phyloP scores from a whole-genome alignment of 92 coral and sea anemone species.

The Palythoa grandiflora region DNA sequence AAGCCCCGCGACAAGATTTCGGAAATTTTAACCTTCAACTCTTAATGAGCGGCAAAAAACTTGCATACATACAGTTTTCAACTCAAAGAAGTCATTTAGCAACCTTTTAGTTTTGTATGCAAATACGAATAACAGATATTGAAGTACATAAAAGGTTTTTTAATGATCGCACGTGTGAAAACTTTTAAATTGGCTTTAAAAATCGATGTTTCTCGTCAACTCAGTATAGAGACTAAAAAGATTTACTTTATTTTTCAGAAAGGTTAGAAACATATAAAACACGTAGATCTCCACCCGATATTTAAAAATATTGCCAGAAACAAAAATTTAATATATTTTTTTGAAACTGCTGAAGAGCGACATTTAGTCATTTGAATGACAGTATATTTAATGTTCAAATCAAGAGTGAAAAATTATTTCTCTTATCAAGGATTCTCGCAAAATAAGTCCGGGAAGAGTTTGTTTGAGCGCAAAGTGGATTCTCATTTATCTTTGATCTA shows the following conservation, averaged over 20 bases:
- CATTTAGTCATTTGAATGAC: not conserved
- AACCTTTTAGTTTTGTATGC: slow-evolving; percentile 53
- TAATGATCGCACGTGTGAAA: slow-evolving; percentile 57
- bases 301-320: not conserved
- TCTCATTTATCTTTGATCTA: slow-evolving; percentile 34
- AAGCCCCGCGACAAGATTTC: not conserved
- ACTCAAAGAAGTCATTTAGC: slow-evolving; percentile 51
- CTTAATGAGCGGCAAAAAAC: slow-evolving; percentile 33
- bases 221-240: slow-evolving; percentile 16
- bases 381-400: slow-evolving; percentile 9
- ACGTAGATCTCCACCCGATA: not conserved
- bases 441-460: not conserved
- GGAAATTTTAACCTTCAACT: slow-evolving; percentile 2
- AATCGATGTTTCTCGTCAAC: slow-evolving; percentile 35
- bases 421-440: slow-evolving; percentile 7
- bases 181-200: slow-evolving; percentile 45
- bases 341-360: not conserved
- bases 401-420: slow-evolving; percentile 30
- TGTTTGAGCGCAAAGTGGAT: slow-evolving; percentile 8
- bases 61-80: slow-evolving; percentile 2
- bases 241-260: slow-evolving; percentile 17
- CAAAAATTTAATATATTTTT: not conserved
- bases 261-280: slow-evolving; percentile 9
- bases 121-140: slow-evolving; percentile 41
- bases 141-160: slow-evolving; percentile 53